phyloP scores from a whole-genome alignment of 2,113 vertebrate species.

The Bungarus multicinctus region DNA sequence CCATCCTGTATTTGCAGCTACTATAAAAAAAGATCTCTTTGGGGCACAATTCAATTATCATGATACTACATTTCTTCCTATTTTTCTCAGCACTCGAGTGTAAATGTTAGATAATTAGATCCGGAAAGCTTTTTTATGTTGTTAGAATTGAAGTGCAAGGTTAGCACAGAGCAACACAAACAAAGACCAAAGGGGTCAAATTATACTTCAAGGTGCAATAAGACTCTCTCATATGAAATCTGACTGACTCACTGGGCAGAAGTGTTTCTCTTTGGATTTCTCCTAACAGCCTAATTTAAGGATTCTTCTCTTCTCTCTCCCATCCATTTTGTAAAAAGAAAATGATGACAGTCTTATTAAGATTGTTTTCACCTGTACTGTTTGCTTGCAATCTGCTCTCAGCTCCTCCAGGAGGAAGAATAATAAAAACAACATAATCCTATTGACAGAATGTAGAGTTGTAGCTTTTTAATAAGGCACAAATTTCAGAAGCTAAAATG shows the following conservation, averaged over 20 bases:
- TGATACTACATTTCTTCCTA: not conserved
- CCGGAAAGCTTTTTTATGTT: not conserved
- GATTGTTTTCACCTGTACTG: not conserved
- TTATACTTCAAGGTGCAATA: not conserved
- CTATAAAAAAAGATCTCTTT: not conserved
- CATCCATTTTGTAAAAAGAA: not conserved
- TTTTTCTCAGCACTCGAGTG: too few relatives aligned
- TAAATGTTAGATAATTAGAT: not conserved
- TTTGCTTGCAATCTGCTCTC: not conserved
- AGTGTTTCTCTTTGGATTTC: not conserved
- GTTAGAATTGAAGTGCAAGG: not conserved
- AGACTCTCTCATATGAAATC: not conserved
- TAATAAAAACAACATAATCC: not conserved
- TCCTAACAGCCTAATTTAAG: not conserved
- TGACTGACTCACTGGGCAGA: not conserved
- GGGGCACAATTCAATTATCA: not conserved
- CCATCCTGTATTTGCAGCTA: not conserved
- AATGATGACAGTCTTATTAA: not conserved
- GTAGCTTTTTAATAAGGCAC: not conserved
- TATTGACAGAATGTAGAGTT: not conserved
- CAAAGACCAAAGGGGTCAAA: not conserved
- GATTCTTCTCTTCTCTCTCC: not conserved
- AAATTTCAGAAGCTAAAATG: not conserved
- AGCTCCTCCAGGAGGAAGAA: not conserved
- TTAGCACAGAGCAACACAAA: not conserved